Percentiles rank a stretch among this genome's conserved stretches.
phyloP scores from a whole-genome alignment of 2,113 vertebrate genomes.

The Garra rufa region DNA sequence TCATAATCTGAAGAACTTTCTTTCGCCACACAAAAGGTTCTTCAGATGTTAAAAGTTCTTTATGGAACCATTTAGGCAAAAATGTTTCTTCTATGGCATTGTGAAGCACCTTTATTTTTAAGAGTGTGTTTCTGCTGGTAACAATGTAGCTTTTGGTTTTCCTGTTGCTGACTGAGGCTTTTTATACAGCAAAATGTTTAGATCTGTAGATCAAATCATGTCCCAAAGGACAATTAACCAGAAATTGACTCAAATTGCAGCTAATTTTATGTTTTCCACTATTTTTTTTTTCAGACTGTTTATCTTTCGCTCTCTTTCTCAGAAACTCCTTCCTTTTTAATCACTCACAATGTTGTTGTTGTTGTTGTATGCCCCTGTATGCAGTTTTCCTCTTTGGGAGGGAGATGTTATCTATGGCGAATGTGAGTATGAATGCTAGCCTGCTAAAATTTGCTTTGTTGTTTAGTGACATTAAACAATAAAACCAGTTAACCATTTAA shows the following conservation, averaged over 20 bases:
- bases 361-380: constrained; percentile 69
- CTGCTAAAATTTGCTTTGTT: neutral
- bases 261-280: constrained; percentile 80
- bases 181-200: constrained; percentile 67
- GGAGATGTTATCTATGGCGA: constrained; percentile 89
- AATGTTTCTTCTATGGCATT: no score
- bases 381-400: constrained; percentile 80
- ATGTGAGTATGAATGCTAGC: constrained; percentile 69
- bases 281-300: constrained; percentile 77
- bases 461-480: neutral
- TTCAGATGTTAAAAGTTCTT: no score
- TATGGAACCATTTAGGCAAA: no score
- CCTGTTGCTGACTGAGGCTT: constrained; percentile 57
- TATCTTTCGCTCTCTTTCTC: constrained; percentile 77
- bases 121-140: constrained; percentile 41
- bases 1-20: no score
- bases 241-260: constrained; percentile 74
- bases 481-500: no score
- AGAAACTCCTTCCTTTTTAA: constrained; percentile 82
- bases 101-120: no score
- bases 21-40: no score
- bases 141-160: constrained; percentile 10
- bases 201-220: constrained; percentile 76
- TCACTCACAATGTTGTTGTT: constrained; percentile 64
- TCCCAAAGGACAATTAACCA: constrained; percentile 77